Base-by-base conservation (phyloP, 1,140 invertebrate species). In the Apolygus lucorum region DNA sequence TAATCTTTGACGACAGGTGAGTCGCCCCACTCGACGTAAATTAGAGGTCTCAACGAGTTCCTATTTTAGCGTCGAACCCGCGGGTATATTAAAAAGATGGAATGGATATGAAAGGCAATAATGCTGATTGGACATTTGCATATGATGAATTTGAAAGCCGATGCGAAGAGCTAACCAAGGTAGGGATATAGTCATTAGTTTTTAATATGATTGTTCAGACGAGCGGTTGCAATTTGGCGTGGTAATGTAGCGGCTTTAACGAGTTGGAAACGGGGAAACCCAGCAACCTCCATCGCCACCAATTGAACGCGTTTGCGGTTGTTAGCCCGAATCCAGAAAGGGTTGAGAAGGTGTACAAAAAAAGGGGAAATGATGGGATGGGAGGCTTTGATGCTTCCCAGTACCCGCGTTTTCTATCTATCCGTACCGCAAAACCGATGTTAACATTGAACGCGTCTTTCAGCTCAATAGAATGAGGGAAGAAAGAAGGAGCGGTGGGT, bases 311-410 rank as follows among this genome's bases (percentile, higher is more conserved):
- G 34, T 8, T 42, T 42, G 34, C 34, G 34, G 34, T 42, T 42
- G 34, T 42, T 42, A 42, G 34, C 34, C 17, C 17, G n/a, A n/a
- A 42, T 4, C 4, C 34, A 42, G 34, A 17, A 42, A 4, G 4
- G 34, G 34, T 42, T 42, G 34, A 4, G 34, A 17, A 42, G 34
- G 34, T 42, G 34, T 42, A 42, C 34, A 42, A 42, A 42, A 42
- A 42, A 42, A 42, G 4, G 34, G 34, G 17, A 42, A 21, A 24
- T 24, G 54, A 22, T 11, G 54, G 54, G 54, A 22, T 8, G 22
- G 54, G 54, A 22, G 54, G 54, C 54, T 59, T 59, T 59, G 54
- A 59, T 59, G 54, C 54, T 8, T 8, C 54, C 13, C 54, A 59
- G 34, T 42, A 42, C 13, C 4, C 11, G 54, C 8, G 54, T 59